Evolutionary conservation across 2,888 invertebrate genomes (phyloP).

Genomic region (Aleiodes testaceus): DNA sequence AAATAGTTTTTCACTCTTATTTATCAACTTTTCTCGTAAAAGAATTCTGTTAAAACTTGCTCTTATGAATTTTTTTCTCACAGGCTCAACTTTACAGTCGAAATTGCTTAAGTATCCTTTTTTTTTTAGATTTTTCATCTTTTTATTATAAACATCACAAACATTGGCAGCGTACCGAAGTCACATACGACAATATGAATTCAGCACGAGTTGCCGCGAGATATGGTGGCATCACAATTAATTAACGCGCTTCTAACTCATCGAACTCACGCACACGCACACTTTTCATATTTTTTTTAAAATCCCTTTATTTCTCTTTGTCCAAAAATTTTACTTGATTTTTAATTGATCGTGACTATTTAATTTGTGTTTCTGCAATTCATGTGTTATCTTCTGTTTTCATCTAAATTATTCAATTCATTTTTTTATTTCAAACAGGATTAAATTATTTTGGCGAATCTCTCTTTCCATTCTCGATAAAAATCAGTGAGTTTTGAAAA

Average conservation of each 20-base stretch:
- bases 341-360: constrained; percentile 42
- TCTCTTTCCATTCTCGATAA: constrained; percentile 19
- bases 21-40: constrained; percentile 18
- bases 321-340: constrained; percentile 45
- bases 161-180: constrained; percentile 72
- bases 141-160: constrained; percentile 72
- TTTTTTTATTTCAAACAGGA: constrained; percentile 5
- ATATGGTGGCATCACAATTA: constrained; percentile 86
- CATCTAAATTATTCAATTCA: constrained; percentile 35
- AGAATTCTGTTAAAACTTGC: constrained; percentile 20
- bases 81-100: constrained; percentile 48
- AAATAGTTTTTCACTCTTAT: constrained; percentile 22
- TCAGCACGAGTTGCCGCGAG: constrained; percentile 76
- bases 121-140: constrained; percentile 38
- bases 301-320: constrained; percentile 39
- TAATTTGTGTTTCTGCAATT: constrained; percentile 2
- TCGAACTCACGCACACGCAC: constrained; percentile 56
- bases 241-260: constrained; percentile 68
- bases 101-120: constrained; percentile 65
- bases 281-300: constrained; percentile 43
- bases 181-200: constrained; percentile 61
- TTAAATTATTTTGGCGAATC: constrained; percentile 16
- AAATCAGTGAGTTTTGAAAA: not conserved
- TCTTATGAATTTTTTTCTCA: constrained; percentile 30
- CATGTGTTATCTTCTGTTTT: not conserved